A percentile compares a stretch with the other conserved stretches of the same genome.
phyloP scores from a whole-genome alignment of 2,797 vertebrate genomes.

The Acanthiza pusilla region DNA sequence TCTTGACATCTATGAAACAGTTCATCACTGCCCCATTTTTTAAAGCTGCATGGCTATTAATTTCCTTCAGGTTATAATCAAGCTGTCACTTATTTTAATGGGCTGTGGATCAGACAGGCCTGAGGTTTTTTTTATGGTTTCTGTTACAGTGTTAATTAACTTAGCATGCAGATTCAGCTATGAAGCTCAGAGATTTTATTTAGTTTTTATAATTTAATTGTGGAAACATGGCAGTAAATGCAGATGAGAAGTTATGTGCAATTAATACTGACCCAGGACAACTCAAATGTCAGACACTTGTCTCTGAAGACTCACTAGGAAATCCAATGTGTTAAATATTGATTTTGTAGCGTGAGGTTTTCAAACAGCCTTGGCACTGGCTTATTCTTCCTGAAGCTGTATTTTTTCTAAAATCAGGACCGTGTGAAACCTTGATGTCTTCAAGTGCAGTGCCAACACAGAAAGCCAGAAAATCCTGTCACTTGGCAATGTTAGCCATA shows the following conservation, averaged over 20 bases:
- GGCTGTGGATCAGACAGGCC: background rate
- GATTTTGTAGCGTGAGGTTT: background rate
- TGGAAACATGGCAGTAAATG: background rate
- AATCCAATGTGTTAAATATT: background rate
- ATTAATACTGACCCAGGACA: constrained; percentile 28
- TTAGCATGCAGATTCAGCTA: constrained; percentile 30
- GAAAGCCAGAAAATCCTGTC: background rate
- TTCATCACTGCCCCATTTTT: background rate
- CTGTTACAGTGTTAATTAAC: constrained; percentile 33
- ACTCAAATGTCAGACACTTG: background rate
- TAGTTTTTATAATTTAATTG: constrained; percentile 48
- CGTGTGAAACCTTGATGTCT: background rate
- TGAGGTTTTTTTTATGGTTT: background rate
- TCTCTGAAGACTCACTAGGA: constrained; percentile 5
- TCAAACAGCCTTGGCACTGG: background rate
- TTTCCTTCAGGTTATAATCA: constrained; percentile 25
- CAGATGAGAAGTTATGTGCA: constrained; percentile 12
- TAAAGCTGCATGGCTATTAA: background rate
- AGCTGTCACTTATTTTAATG: constrained; percentile 33
- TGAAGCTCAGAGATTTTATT: constrained; percentile 12
- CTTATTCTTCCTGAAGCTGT: background rate
- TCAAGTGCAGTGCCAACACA: background rate
- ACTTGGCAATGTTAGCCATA: background rate
- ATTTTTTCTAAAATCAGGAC: background rate
- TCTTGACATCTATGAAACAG: background rate